Conservation (phyloP, 2,888 invertebrate species). For the Imbricaverruca yamaguchii region DNA sequence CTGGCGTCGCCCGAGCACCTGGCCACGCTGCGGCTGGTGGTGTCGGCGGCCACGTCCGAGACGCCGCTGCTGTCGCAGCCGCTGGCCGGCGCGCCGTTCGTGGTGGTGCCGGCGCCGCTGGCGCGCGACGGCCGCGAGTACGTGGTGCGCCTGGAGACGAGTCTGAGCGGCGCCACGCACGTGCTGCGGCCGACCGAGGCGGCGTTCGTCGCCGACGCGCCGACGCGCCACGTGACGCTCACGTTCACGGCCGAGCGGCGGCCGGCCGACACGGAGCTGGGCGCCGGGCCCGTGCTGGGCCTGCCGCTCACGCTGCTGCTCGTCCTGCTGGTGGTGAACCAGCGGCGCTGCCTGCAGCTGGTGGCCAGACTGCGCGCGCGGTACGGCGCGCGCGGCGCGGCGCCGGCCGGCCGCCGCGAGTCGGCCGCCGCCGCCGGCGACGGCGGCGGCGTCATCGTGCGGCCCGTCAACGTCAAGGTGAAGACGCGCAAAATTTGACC, state of each 20-base stretch:
- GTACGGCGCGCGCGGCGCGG: neutral
- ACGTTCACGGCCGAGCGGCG: neutral
- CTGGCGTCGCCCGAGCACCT: constrained; percentile 30
- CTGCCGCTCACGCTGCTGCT: constrained; percentile 12
- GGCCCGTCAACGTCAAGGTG: neutral
- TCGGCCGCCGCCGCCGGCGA: neutral
- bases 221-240: neutral
- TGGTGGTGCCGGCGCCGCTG: constrained; percentile 8
- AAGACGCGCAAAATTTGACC: neutral
- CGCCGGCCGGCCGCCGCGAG: neutral
- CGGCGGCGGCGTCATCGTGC: neutral
- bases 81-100: neutral
- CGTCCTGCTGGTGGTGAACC: neutral
- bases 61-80: neutral
- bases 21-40: constrained; percentile 25
- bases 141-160: neutral
- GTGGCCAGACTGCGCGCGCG: neutral
- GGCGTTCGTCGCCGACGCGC: neutral
- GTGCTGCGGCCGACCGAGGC: neutral
- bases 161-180: neutral
- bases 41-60: neutral
- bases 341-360: neutral
- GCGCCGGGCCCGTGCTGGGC: constrained; percentile 12
- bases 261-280: neutral
- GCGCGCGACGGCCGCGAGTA: constrained; percentile 10